Evolutionary conservation across 2,113 vertebrate species (phyloP).

Genomic region (Phyllostomus hastatus): DNA sequence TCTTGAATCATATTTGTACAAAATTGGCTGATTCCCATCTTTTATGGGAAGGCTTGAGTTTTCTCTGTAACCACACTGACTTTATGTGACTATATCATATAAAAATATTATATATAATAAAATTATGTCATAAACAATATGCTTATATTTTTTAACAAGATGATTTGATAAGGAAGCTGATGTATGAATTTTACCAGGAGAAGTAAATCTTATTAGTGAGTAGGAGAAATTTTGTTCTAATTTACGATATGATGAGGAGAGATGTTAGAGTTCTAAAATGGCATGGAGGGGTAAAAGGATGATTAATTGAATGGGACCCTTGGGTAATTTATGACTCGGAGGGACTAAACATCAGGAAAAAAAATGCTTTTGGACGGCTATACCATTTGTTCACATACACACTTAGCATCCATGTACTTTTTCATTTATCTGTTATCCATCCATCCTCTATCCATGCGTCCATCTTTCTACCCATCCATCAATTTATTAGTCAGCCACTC

Average conservation of each 20-base stretch:
- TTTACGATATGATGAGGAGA: slow-evolving; percentile 28
- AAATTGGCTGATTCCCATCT: neutral
- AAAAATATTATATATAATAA: neutral
- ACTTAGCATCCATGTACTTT: neutral
- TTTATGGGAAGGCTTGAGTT: slow-evolving; percentile 20
- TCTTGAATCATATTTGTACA: neutral
- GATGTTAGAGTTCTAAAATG: slow-evolving; percentile 48
- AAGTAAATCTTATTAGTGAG: slow-evolving; percentile 26
- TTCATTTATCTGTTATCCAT: neutral
- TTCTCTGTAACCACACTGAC: neutral
- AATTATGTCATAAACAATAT: neutral
- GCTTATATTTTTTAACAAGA: neutral
- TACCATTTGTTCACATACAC: slow-evolving; percentile 4
- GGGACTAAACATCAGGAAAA: neutral
- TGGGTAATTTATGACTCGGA: slow-evolving; percentile 46
- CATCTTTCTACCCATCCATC: neutral
- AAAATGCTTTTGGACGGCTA: slow-evolving; percentile 28
- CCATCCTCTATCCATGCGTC: neutral
- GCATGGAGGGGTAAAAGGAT: slow-evolving; percentile 38
- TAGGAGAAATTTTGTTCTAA: slow-evolving; percentile 52
- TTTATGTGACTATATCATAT: slow-evolving; percentile 43
- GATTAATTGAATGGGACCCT: slow-evolving; percentile 54
- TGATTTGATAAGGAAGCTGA: slow-evolving; percentile 34
- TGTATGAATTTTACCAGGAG: neutral
- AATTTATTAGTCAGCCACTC: neutral